Base-by-base conservation (phyloP, 2,113 vertebrate genomes). In the Myanophis thanlyinensis region DNA sequence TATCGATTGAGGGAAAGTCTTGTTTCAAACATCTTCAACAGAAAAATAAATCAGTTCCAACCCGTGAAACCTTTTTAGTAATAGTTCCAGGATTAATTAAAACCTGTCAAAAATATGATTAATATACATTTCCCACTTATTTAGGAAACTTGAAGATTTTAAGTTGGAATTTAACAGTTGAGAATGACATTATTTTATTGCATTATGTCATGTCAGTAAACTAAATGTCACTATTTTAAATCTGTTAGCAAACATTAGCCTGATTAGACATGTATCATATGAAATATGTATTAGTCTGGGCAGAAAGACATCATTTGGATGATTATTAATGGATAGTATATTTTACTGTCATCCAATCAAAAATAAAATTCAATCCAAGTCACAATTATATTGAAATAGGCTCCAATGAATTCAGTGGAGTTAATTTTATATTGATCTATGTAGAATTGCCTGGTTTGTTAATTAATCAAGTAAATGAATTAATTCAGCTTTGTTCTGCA, bases 41-140 rank as follows among this genome's bases (percentile, higher is more conserved):
- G 10, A 40, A 15, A 49, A 85, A 49, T 4, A 1, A 1, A 0
- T 1, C 5, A 0, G 0, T 0, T 56, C 12, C 4, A 25, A 13
- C 22, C 54, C 44, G 23, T 27, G 20, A 12, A 25, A 13, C 12
- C 67, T 91, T 85, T 53, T 85, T 25, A 54, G 49, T 44, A 54
- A 3, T 51, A 51, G 59, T 8, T 47, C 30, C 18, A 52, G 30
- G 20, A 12, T 40, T 90, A 23, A 53, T 4, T 52, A 84, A 53
- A 53, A 40, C 18, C 27, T 22, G 25, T 67, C 25, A 89, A 23
- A 51, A 25, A 4, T 84, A 44, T 27, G 22, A 52, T 52, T 80
- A 23, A 23, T 44, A 25, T 23, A 35, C 4, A 1, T 0, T 3
- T 5, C 0, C 10, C 40, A n/a, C 30, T 51, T 35, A 51, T 51